Conservation (phyloP, 2,113 vertebrate genomes). For the Neogale vison region DNA sequence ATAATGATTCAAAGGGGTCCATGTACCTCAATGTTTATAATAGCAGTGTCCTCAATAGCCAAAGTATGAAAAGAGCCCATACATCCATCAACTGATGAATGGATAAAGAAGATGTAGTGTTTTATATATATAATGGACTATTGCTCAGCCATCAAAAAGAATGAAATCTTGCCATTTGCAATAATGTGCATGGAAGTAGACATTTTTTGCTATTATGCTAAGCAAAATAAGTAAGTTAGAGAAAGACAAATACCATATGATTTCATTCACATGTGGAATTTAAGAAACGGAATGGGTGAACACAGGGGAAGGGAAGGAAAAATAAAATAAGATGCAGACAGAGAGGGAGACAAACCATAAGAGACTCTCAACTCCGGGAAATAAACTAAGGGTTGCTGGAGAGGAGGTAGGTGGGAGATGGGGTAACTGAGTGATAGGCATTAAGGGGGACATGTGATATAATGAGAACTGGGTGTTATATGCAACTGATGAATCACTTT, state of each 20-base stretch:
- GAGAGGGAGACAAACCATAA: background rate
- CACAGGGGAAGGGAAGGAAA: background rate
- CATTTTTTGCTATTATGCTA: background rate
- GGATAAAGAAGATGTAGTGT: background rate
- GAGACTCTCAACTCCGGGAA: background rate
- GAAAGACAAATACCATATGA: background rate
- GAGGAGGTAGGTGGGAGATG: background rate
- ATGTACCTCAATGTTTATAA: no score
- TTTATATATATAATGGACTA: background rate
- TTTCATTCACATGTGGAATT: background rate
- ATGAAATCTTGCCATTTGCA: background rate
- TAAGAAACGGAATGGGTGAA: background rate
- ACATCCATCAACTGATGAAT: background rate
- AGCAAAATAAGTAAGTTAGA: background rate
- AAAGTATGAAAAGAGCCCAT: background rate
- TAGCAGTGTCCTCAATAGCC: background rate
- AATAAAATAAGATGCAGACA: background rate
- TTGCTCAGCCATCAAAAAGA: background rate
- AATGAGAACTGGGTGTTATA: background rate
- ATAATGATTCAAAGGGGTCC: no score
- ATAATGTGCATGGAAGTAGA: background rate
- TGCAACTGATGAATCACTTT: background rate
- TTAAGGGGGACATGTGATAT: background rate
- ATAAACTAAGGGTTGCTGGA: background rate
- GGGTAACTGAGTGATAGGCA: background rate